phyloP scores from a whole-genome alignment of 2,113 vertebrate genomes.

The Rynchops niger region DNA sequence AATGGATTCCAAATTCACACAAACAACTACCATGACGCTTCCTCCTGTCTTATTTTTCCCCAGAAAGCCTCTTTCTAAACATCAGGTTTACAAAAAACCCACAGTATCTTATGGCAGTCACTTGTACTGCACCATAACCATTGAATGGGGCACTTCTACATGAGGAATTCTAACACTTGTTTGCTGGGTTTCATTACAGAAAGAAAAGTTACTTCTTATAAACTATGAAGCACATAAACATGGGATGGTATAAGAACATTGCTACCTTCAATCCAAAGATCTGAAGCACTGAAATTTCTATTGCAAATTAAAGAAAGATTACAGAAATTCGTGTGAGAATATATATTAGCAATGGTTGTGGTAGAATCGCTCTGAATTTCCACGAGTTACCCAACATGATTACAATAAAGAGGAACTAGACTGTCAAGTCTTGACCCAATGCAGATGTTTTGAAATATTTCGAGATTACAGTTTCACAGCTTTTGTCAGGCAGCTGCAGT shows the following conservation, averaged over 20 bases:
- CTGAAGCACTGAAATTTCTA: not conserved
- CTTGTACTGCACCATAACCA: not conserved
- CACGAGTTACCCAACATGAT: not conserved
- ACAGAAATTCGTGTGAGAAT: not conserved
- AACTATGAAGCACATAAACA: not conserved
- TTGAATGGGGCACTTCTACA: not conserved
- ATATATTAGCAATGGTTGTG: not conserved
- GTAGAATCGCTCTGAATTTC: not conserved
- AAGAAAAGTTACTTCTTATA: not conserved
- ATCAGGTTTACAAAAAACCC: not conserved
- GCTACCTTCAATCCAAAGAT: not conserved
- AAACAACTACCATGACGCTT: not conserved
- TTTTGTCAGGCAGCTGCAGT: not conserved
- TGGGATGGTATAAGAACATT: not conserved
- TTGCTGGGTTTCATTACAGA: not conserved
- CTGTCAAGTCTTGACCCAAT: not conserved
- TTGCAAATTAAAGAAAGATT: not conserved
- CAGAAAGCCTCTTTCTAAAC: not conserved
- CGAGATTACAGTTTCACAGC: not conserved
- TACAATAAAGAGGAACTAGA: not conserved
- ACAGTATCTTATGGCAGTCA: not conserved
- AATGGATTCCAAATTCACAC: not conserved
- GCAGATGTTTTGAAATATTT: not conserved
- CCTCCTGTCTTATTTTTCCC: not conserved
- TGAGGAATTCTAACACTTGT: not conserved